phyloP scores from a whole-genome alignment of 2,113 vertebrate genomes.

The Hystrix brachyura region DNA sequence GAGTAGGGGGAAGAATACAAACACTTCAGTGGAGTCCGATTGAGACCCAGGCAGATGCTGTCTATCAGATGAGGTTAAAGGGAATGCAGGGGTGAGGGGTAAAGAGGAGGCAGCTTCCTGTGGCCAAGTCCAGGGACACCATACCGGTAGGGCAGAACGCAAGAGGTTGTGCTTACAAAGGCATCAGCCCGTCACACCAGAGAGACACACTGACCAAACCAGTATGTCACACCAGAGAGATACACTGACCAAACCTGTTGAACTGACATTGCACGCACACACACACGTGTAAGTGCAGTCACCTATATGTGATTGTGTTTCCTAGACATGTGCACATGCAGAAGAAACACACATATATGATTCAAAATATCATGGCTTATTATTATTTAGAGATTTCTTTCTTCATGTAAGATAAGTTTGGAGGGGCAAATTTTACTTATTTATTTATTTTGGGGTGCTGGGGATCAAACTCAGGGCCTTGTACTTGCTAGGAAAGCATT shows the following conservation, averaged over 20 bases:
- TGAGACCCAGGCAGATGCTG: constrained; percentile 67
- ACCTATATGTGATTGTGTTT: background rate
- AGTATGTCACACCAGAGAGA: background rate
- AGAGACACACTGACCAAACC: background rate
- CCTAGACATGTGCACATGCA: rapidly evolving
- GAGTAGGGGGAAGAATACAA: constrained; percentile 73
- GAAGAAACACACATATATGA: background rate
- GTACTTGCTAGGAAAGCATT: too few species aligned
- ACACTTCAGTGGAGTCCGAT: constrained; percentile 80
- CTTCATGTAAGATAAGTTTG: background rate
- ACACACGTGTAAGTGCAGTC: too few species aligned
- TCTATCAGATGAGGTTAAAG: constrained; percentile 74
- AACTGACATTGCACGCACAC: background rate
- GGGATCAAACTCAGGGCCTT: too few species aligned
- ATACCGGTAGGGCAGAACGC: background rate
- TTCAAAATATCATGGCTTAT: background rate
- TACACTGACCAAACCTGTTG: background rate
- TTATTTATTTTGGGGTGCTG: too few species aligned
- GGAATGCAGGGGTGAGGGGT: constrained; percentile 62
- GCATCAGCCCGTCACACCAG: background rate
- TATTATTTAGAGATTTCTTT: background rate
- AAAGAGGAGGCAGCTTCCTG: constrained; percentile 67
- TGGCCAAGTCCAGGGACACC: constrained; percentile 53
- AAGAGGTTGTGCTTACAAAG: background rate
- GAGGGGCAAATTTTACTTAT: background rate